Evolutionary conservation across 2,888 invertebrate species (phyloP).

Genomic region (Scrobipalpa atriplicella): DNA sequence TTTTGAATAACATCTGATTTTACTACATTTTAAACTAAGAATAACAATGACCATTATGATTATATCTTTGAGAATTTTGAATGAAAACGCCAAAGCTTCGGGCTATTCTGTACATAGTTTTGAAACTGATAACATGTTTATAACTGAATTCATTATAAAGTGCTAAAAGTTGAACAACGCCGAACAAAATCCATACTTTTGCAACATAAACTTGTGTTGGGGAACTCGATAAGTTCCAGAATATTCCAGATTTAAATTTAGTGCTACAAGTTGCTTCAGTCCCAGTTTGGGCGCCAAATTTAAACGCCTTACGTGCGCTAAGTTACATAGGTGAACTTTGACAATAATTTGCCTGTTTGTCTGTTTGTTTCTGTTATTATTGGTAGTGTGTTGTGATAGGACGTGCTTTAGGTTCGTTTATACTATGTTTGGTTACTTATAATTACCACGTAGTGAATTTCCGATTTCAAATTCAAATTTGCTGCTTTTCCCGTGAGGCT

Average conservation of each 20-base stretch:
- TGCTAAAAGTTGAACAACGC: conserved; percentile 11
- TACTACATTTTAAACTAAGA: too few species aligned
- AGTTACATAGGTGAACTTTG: conserved; percentile 23
- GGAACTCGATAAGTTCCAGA: conserved; percentile 22
- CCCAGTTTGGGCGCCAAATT: conserved; percentile 22
- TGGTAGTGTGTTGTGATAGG: not conserved
- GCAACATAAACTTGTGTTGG: conserved; percentile 15
- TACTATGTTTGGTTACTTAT: too few species aligned
- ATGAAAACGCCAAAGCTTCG: not conserved
- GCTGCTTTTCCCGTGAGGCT: not conserved
- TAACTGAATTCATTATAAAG: conserved; percentile 11
- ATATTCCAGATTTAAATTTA: conserved; percentile 29
- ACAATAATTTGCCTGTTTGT: conserved; percentile 21
- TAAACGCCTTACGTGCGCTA: conserved; percentile 24
- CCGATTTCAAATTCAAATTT: not conserved
- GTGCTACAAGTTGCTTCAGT: conserved; percentile 22
- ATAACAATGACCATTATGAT: too few species aligned
- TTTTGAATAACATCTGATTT: too few species aligned
- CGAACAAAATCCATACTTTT: conserved; percentile 13
- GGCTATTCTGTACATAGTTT: not conserved
- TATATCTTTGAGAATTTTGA: not conserved
- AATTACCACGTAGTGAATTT: too few species aligned
- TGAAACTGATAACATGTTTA: conserved; percentile 2
- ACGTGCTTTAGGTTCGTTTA: not conserved
- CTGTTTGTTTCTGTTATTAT: conserved; percentile 21